A percentile compares a stretch with the other conserved stretches of the same genome.
Conservation (phyloP, 2,888 invertebrate genomes). For the Trissolcus japonicus region DNA sequence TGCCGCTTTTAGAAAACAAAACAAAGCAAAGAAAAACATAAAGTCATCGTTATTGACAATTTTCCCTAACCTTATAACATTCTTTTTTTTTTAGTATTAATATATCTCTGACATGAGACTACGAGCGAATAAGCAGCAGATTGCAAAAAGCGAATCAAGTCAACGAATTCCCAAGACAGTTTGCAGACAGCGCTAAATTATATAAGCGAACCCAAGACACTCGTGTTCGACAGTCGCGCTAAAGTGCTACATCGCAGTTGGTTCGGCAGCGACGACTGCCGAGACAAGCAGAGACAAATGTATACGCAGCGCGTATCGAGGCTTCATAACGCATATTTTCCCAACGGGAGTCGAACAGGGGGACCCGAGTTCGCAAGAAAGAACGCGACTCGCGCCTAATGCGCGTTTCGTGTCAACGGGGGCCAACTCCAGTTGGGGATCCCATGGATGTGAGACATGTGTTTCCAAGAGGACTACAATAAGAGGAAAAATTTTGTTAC, state of each 20-base stretch:
- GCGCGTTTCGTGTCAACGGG: conserved; percentile 73
- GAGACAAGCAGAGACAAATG: conserved; percentile 57
- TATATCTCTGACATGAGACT: too few species aligned
- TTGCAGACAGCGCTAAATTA: conserved; percentile 36
- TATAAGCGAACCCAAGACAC: conserved; percentile 54
- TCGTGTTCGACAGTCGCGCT: conserved; percentile 55
- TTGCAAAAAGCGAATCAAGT: conserved; percentile 28
- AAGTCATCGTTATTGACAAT: too few species aligned
- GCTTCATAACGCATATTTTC: conserved; percentile 59
- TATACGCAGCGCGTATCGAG: conserved; percentile 48
- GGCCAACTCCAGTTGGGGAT: conserved; percentile 60
- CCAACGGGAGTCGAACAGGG: conserved; percentile 51
- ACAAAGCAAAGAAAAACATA: too few species aligned
- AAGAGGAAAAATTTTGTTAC: conserved; percentile 62
- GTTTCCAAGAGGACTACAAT: conserved; percentile 71
- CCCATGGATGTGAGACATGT: conserved; percentile 65
- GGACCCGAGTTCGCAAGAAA: conserved; percentile 61
- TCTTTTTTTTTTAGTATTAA: too few species aligned
- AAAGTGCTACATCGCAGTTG: conserved; percentile 56
- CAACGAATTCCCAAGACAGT: conserved; percentile 39
- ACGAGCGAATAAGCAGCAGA: conserved; percentile 12
- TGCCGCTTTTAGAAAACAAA: too few species aligned
- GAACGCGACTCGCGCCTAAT: conserved; percentile 72
- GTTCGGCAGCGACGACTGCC: conserved; percentile 36
- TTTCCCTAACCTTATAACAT: too few species aligned